Percentiles rank a stretch among this genome's conserved stretches.
Conservation (phyloP, 2,888 invertebrate genomes). For the Stenotaenia linearis region DNA sequence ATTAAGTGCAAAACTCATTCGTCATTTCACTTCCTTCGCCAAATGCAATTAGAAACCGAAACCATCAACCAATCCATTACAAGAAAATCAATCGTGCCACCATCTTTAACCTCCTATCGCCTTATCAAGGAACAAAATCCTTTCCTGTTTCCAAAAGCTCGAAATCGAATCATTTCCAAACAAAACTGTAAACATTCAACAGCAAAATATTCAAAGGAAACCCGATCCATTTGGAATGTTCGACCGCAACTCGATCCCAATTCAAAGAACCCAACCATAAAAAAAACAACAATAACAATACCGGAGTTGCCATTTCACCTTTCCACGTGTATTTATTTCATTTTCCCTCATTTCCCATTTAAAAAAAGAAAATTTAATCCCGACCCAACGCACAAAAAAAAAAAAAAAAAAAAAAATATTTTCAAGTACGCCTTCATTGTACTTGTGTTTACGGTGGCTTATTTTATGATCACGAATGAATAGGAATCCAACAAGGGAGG, state of each 20-base stretch:
- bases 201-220: not conserved
- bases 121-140: not conserved
- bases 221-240: not conserved
- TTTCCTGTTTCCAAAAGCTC: not conserved
- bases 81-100: not conserved
- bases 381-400: too few species aligned
- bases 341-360: not conserved
- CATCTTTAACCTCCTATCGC: not conserved
- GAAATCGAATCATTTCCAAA: not conserved
- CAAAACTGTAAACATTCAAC: not conserved
- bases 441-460: conserved; percentile 1
- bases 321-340: not conserved
- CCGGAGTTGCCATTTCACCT: not conserved
- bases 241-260: not conserved
- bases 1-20: too few species aligned
- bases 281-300: not conserved
- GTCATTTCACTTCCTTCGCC: too few species aligned
- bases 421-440: conserved; percentile 1
- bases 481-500: not conserved
- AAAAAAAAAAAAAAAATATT: not conserved
- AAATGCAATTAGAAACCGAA: too few species aligned
- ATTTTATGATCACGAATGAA: conserved; percentile 9
- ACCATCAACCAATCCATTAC: too few species aligned
- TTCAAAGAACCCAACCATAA: not conserved
- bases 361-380: not conserved